phyloP scores from a whole-genome alignment of 1,140 invertebrate species.

The Maconellicoccus hirsutus region DNA sequence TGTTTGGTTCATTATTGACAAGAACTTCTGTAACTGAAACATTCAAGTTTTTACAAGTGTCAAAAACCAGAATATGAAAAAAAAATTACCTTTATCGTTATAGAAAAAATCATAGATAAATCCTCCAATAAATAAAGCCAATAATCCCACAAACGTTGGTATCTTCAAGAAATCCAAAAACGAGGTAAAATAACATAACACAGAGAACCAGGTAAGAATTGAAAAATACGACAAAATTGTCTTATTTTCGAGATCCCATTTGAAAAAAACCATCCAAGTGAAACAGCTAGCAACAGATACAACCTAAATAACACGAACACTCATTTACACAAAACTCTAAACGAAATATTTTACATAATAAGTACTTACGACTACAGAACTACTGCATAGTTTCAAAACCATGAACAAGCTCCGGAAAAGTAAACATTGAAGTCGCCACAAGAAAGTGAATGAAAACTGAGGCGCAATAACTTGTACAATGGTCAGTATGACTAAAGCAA shows the following conservation, averaged over 20 bases:
- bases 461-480: slow-evolving; percentile 43
- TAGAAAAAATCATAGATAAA: background rate
- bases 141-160: background rate
- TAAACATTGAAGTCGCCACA: slow-evolving; percentile 32
- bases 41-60: too few relatives aligned
- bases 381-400: slow-evolving; percentile 28
- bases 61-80: too few relatives aligned
- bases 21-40: too few relatives aligned
- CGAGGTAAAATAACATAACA: background rate
- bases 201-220: background rate
- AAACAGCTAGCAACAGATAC: background rate
- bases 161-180: background rate
- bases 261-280: background rate
- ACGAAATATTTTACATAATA: too few relatives aligned
- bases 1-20: too few relatives aligned
- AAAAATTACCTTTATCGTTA: background rate
- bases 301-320: background rate
- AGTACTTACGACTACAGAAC: slow-evolving; percentile 29
- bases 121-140: background rate
- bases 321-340: background rate
- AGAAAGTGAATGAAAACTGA: slow-evolving; percentile 35
- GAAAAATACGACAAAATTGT: background rate
- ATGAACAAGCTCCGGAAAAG: slow-evolving; percentile 32
- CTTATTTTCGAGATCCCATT: background rate
- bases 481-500: slow-evolving; percentile 32